Evolutionary conservation across 30 jellyfish, hydroid and myxozoan species (phyloP).

Genomic region (Turritopsis dohrnii): DNA sequence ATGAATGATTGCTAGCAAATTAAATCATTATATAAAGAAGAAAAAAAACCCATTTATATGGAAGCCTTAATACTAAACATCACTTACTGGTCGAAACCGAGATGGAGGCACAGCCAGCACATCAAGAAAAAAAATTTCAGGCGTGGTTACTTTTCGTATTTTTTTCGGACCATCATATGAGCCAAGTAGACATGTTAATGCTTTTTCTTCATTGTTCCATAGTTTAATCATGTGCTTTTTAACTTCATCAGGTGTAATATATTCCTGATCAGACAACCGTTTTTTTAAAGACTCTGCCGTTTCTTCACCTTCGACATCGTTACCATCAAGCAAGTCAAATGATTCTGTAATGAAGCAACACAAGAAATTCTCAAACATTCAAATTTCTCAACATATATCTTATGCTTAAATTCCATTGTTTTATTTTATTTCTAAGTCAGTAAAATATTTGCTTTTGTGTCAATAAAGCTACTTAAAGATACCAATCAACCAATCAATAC

Average conservation of each 20-base stretch:
- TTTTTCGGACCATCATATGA: slow-evolving; percentile 33
- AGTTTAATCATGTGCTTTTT: slow-evolving; percentile 55
- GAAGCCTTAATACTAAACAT: neutral
- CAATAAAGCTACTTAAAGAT: no score
- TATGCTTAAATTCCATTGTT: no score
- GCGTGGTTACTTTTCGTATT: slow-evolving; percentile 28
- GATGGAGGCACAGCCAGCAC: slow-evolving; percentile 88
- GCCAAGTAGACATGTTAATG: slow-evolving; percentile 63
- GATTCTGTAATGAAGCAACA: neutral
- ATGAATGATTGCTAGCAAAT: slow-evolving; percentile 50
- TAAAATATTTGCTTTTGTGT: no score
- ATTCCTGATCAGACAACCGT: slow-evolving; percentile 44
- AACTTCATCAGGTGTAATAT: slow-evolving; percentile 90
- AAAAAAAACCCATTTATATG: neutral
- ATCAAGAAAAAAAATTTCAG: slow-evolving; percentile 85
- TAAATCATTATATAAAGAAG: neutral
- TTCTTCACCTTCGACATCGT: slow-evolving; percentile 37
- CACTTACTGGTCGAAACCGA: slow-evolving; percentile 93
- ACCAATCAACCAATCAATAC: no score
- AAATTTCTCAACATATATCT: no score
- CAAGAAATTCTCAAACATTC: neutral
- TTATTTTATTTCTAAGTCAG: no score
- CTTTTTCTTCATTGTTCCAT: slow-evolving; percentile 42
- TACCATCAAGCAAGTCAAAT: slow-evolving; percentile 8
- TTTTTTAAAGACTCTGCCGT: slow-evolving; percentile 21